Percentiles rank a stretch among this genome's conserved stretches.
These are phyloP conservation scores for Serilophus lunatus DNA, from an alignment of 2,113 vertebrate genomes.

Conservation along the genomic window DNA sequence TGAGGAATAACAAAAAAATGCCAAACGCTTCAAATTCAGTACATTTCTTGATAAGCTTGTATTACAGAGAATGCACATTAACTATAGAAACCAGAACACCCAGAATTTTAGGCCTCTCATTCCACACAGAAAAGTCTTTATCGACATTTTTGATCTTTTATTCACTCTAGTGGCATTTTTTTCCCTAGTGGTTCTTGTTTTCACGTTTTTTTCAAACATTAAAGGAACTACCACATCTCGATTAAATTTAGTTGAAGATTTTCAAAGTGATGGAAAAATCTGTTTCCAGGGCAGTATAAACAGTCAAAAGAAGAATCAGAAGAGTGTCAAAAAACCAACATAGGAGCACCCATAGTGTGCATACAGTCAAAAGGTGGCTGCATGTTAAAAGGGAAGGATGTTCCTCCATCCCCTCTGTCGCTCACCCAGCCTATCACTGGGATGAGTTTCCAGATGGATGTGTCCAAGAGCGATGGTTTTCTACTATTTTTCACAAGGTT, in stretches of 20 bases:
- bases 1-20: background rate
- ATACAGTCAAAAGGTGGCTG: background rate
- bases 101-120: background rate
- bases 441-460: background rate
- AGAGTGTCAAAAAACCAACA: background rate
- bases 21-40: background rate
- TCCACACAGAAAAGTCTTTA: background rate
- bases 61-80: background rate
- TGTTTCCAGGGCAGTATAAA: background rate
- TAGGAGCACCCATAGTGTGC: rapidly evolving
- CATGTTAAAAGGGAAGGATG: background rate
- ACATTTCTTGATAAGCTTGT: background rate
- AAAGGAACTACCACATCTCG: background rate
- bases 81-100: background rate
- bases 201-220: background rate
- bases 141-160: background rate
- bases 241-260: background rate
- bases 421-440: background rate
- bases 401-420: rapidly evolving
- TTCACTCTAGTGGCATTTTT: background rate
- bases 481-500: background rate
- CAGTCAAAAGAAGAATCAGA: background rate
- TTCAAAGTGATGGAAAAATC: background rate
- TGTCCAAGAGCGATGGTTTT: background rate
- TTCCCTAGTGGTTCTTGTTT: background rate